Conservation (phyloP, 1,140 invertebrate species). For the Atta texana region DNA sequence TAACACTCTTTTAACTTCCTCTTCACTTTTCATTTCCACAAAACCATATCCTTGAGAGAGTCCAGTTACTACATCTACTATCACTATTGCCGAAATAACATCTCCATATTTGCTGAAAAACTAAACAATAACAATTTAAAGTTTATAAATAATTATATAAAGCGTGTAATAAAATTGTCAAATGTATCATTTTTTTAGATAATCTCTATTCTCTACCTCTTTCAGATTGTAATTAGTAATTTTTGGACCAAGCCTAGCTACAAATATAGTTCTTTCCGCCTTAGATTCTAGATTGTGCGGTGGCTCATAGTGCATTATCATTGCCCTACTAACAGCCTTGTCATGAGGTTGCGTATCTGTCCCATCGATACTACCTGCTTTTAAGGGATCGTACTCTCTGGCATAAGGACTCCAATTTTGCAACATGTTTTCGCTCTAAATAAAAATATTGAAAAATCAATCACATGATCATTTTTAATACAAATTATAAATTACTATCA, state of each 20-base stretch:
- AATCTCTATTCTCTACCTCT: slow-evolving; percentile 68
- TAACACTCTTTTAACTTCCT: slow-evolving; percentile 88
- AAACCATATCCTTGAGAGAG: slow-evolving; percentile 94
- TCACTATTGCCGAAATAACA: slow-evolving; percentile 89
- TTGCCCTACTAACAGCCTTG: slow-evolving; percentile 91
- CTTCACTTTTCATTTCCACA: slow-evolving; percentile 91
- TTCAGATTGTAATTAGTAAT: slow-evolving; percentile 87
- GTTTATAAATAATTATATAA: not conserved
- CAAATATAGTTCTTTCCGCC: slow-evolving; percentile 92
- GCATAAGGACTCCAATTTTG: slow-evolving; percentile 87
- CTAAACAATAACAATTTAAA: slow-evolving; percentile 75
- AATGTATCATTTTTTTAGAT: slow-evolving; percentile 31
- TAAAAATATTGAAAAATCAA: not conserved
- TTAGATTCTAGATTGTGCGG: slow-evolving; percentile 90
- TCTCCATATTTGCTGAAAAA: slow-evolving; percentile 90
- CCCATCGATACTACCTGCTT: slow-evolving; percentile 94
- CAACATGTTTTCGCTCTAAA: slow-evolving; percentile 48
- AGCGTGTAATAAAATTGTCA: not conserved
- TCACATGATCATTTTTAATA: not conserved
- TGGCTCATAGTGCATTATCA: slow-evolving; percentile 90
- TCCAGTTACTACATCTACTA: slow-evolving; percentile 94
- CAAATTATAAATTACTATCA: not conserved
- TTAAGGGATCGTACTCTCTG: slow-evolving; percentile 89
- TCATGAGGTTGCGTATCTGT: slow-evolving; percentile 95
- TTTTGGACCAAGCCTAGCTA: slow-evolving; percentile 91